Evolutionary conservation across 2,797 vertebrate genomes (phyloP), one percentile per base, ranked within the genome.

Genomic region (Nothura maculosa): DNA sequence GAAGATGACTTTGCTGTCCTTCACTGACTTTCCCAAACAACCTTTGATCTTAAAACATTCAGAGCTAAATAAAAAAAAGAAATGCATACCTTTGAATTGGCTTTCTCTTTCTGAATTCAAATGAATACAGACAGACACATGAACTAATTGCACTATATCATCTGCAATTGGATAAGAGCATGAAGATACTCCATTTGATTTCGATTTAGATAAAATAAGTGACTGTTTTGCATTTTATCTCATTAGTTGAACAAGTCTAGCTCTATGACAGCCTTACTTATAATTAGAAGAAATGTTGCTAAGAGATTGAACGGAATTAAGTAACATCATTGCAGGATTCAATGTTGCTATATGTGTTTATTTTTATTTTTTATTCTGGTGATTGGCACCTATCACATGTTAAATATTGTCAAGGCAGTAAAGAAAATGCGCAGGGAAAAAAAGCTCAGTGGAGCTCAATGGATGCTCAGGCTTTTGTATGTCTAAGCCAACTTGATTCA

Each of bases 21-120:
- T 86, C 48, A 36, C 15, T 80, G 57, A 76, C 57, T 85, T 94
- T 90, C 18, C 42, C 28, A 67, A 82, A 27, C 15, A 79, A 34
- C 75, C 75, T 89, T 88, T 77, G 45, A 61, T 83, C 69, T 60
- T 70, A 76, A 83, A 85, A 76, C 62, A 82, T 61, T 22, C n/a
- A 45, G 32, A 92, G 69, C 38, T 43, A 40, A 67, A 38, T 76
- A 22, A 73, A 91, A 86, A 70, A 21, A 69, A 91, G 81, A 74
- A 54, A 1, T 2, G 6, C 4, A 24, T 42, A 24, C 2, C 16
- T 81, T 70, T 80, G 48, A 75, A 72, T 21, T 67, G 40, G 8
- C 6, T 82, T 87, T 80, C 6, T 70, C 48, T 73, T 20, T 89
- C 17, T 80, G 73, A 92, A 77, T 72, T 43, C 67, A 86, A 63